phyloP scores from a whole-genome alignment of 2,797 vertebrate genomes.

The Myotis pilosus region DNA sequence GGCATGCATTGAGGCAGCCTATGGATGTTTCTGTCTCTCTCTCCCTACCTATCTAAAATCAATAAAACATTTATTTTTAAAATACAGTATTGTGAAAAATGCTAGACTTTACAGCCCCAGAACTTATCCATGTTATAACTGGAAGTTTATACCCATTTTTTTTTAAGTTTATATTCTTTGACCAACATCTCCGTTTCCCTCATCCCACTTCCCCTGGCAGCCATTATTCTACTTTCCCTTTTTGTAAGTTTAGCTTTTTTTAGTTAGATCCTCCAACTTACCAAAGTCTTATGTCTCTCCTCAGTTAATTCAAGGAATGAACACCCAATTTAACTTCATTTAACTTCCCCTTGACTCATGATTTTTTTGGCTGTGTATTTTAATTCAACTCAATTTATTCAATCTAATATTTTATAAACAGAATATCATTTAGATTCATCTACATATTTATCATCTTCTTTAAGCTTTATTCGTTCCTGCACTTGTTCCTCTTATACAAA shows the following conservation, averaged over 20 bases:
- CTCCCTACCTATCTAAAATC: too few relatives aligned
- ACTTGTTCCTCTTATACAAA: background rate
- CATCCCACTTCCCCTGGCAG: background rate
- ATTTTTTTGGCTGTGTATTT: constrained; percentile 36
- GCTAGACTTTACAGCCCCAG: background rate
- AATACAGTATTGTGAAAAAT: background rate
- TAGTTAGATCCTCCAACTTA: background rate
- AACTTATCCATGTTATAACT: background rate
- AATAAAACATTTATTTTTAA: too few relatives aligned
- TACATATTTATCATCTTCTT: background rate
- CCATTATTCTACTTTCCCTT: background rate
- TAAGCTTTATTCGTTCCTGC: background rate
- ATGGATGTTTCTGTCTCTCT: too few relatives aligned
- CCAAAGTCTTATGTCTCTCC: background rate
- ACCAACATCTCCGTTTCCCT: background rate
- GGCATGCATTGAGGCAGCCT: too few relatives aligned
- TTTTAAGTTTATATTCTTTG: background rate
- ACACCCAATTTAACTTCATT: constrained; percentile 22
- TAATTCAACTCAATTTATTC: constrained; percentile 43
- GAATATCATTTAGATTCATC: constrained; percentile 51
- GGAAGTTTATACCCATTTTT: background rate
- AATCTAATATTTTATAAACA: constrained; percentile 41
- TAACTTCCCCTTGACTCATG: background rate
- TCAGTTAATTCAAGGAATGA: background rate
- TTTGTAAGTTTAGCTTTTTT: background rate